Percentiles rank a stretch among this genome's conserved stretches.
These are phyloP conservation scores for Chironomus tepperi DNA, from an alignment of 1,140 invertebrate genomes.

Conservation along the genomic window DNA sequence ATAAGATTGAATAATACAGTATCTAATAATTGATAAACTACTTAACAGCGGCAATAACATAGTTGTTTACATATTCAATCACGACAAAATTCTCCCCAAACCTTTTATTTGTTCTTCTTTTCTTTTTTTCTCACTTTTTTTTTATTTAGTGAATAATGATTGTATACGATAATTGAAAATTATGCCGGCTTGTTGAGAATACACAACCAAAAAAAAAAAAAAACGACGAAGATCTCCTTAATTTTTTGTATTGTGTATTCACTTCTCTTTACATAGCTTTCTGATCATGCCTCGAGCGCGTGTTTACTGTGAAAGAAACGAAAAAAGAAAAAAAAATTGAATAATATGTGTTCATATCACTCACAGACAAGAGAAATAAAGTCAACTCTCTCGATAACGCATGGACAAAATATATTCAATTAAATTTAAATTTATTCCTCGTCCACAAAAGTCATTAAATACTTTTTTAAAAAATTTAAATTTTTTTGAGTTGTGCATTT, in stretches of 20 bases:
- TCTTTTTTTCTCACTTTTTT: not conserved
- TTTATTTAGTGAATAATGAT: not conserved
- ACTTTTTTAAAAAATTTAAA: not conserved
- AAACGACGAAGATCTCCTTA: not conserved
- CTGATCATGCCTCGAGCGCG: slow-evolving; percentile 15
- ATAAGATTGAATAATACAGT: no score
- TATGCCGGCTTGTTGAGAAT: not conserved
- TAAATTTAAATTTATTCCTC: no score
- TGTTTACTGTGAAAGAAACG: not conserved
- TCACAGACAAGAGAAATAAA: not conserved
- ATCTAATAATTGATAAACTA: no score
- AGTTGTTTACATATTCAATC: not conserved
- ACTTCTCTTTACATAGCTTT: not conserved
- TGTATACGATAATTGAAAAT: not conserved
- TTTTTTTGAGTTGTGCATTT: not conserved
- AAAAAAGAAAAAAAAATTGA: not conserved
- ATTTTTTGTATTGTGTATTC: not conserved
- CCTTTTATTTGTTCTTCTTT: not conserved
- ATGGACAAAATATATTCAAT: not conserved
- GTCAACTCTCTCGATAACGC: not conserved
- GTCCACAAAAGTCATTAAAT: no score
- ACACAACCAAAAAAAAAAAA: no score
- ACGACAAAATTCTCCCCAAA: not conserved
- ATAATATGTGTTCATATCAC: not conserved
- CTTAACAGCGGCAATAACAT: not conserved